Evolutionary conservation across 2,888 invertebrate species (phyloP).

Genomic region (Macaria notata): DNA sequence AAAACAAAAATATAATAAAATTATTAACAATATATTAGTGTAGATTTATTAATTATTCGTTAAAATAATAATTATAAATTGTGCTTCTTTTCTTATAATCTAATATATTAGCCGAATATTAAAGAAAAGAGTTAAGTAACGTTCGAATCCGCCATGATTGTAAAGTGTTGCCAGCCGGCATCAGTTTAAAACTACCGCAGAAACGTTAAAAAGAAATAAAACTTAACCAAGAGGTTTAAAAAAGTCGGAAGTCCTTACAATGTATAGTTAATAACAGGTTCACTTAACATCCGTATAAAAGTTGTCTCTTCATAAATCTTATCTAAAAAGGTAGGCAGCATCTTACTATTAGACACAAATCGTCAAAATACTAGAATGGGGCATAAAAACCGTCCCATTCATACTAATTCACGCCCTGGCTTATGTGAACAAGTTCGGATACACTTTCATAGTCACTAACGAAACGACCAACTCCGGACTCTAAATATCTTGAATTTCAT

Average conservation of each 20-base stretch:
- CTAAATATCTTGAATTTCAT: conserved; percentile 20
- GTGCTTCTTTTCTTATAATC: conserved; percentile 73
- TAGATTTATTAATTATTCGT: conserved; percentile 60
- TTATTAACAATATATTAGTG: conserved; percentile 81
- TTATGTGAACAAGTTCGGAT: conserved; percentile 70
- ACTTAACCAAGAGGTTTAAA: conserved; percentile 60
- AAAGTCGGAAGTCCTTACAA: conserved; percentile 73
- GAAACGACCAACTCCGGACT: conserved; percentile 15
- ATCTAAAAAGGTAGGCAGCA: conserved; percentile 77
- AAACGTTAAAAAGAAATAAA: conserved; percentile 42
- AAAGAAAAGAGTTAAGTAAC: conserved; percentile 45
- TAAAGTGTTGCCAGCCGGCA: conserved; percentile 52
- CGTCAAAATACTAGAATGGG: conserved; percentile 41
- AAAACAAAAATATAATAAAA: conserved; percentile 69
- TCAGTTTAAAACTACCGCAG: conserved; percentile 39
- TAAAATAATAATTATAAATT: conserved; percentile 68
- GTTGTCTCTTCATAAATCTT: conserved; percentile 80
- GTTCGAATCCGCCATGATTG: conserved; percentile 39
- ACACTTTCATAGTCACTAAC: conserved; percentile 60
- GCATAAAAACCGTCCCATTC: conserved; percentile 62
- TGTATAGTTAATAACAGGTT: conserved; percentile 78
- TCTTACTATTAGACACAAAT: conserved; percentile 49
- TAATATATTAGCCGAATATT: conserved; percentile 76
- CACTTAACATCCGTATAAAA: conserved; percentile 81
- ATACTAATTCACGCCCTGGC: conserved; percentile 55